Evolutionary conservation across 1,140 invertebrate genomes (phyloP), one percentile per base, ranked within the genome.

Genomic region (Idris sp.): DNA sequence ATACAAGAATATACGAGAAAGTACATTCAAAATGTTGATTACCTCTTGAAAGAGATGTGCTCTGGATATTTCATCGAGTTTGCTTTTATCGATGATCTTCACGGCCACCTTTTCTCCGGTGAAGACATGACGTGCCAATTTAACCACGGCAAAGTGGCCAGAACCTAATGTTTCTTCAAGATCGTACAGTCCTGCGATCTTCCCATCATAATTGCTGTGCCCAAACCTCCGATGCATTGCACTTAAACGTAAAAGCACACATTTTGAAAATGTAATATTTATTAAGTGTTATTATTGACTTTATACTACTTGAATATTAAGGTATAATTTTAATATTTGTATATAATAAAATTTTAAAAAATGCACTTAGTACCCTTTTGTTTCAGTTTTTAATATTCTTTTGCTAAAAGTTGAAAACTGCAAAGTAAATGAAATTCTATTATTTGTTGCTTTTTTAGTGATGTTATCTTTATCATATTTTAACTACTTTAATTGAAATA

Each of bases 131-230:
- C 95, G 90, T 6, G 98, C 98, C 64, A 98, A 88, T 90, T 99
- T 99, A 13, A 99, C 98, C 40, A 99, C 97, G 54, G 98, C 98
- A 91, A 99, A 99, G 89, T 99, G 97, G 35, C 97, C 98, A 58
- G 93, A 92, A 7, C 96, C 96, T 9, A 98, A 88, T 0, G 97
- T 99, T 84, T 98, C 95, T 84, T 98, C 95, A 79, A 99, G 89
- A 87, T 99, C 97, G 85, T 99, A 99, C 25, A 98, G 90, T 36
- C 97, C 97, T 79, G 97, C 97, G 82, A 99, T 98, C 90, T 97
- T 97, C 79, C 95, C 93, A 88, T 96, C 93, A 81, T 92, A 93
- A 73, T 83, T 85, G 74, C 74, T 83, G 76, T 84, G 82, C 51
- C 82, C 83, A 54, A 84, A 77, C 58, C 83, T 79, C 74, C 83